Percentiles rank a stretch among this genome's conserved stretches.
These are phyloP conservation scores for Drosophila lini DNA, from an alignment of 1,140 invertebrate species.

Conservation along the genomic window DNA sequence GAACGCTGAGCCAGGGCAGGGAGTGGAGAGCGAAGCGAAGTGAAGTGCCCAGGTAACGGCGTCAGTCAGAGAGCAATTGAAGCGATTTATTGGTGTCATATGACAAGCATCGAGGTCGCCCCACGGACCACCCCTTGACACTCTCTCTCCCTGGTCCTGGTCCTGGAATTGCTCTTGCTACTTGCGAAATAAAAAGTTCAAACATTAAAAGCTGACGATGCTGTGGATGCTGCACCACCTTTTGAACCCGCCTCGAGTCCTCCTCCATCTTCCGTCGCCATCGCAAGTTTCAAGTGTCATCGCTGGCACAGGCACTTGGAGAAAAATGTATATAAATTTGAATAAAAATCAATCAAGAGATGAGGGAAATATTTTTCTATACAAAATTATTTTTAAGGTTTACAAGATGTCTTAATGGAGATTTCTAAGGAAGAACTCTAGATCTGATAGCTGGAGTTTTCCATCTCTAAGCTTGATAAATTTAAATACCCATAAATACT, in stretches of 20 bases:
- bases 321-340: not conserved
- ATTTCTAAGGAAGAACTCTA: not conserved
- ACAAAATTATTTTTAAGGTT: too few species aligned
- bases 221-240: slow-evolving; percentile 33
- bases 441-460: not conserved
- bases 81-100: slow-evolving; percentile 84
- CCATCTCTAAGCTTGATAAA: too few species aligned
- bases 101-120: slow-evolving; percentile 67
- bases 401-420: too few species aligned
- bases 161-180: slow-evolving; percentile 28
- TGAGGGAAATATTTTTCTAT: not conserved
- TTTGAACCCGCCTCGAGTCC: slow-evolving; percentile 9
- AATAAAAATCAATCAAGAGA: not conserved
- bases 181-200: slow-evolving; percentile 79
- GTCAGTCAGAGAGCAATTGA: slow-evolving; percentile 82
- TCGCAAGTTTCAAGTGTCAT: slow-evolving; percentile 71
- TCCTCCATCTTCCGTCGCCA: slow-evolving; percentile 26
- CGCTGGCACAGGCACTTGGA: slow-evolving; percentile 33
- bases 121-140: not conserved
- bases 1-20: slow-evolving; percentile 31
- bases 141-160: not conserved
- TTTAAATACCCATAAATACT: not conserved
- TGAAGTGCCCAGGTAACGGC: slow-evolving; percentile 56
- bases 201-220: slow-evolving; percentile 71
- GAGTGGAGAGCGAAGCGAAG: not conserved